Percentiles rank a stretch among this genome's conserved stretches.
phyloP scores from a whole-genome alignment of 2,113 vertebrate species.

The Petroica traversi region DNA sequence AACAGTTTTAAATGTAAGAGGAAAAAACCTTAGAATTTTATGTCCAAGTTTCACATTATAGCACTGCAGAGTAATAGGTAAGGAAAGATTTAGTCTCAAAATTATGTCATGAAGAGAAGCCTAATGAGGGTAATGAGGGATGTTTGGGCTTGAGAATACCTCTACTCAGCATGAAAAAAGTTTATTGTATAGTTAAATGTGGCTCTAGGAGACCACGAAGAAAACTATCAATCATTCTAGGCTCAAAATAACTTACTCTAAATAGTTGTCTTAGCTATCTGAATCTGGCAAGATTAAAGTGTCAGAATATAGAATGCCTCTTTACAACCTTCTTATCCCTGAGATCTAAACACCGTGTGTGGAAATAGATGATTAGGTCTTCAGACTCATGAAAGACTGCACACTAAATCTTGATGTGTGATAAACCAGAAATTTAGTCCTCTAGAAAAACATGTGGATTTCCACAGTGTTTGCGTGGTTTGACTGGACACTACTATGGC shows the following conservation, averaged over 20 bases:
- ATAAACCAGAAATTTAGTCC: neutral
- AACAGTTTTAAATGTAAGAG: neutral
- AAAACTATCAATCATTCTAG: neutral
- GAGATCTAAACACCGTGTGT: neutral
- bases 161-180: neutral
- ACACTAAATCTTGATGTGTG: neutral
- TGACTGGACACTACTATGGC: neutral
- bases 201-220: neutral
- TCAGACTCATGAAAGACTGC: neutral
- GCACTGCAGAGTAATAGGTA: neutral
- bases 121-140: neutral
- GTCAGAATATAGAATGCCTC: neutral
- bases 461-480: neutral
- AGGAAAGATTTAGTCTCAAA: neutral
- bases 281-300: neutral
- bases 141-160: neutral
- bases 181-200: neutral
- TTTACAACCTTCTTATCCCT: neutral
- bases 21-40: neutral
- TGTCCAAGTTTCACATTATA: neutral
- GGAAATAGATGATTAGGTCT: neutral
- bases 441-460: neutral
- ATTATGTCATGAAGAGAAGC: neutral
- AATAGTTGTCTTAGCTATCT: neutral
- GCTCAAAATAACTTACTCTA: neutral